Conservation (phyloP, 1,140 invertebrate species). For the Teleopsis dalmanni region DNA sequence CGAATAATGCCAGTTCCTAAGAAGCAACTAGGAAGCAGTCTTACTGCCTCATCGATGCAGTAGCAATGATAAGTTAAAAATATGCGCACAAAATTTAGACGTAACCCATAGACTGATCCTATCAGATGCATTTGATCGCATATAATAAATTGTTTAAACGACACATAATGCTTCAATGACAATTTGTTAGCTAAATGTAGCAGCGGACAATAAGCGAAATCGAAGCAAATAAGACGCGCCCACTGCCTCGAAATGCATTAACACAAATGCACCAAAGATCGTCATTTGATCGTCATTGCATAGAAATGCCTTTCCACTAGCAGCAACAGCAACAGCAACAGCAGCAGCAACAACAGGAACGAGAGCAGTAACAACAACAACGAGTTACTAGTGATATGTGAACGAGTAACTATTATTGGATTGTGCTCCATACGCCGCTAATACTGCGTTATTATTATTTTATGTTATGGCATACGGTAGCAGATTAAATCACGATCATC, state of each 20-base stretch:
- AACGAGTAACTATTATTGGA: neutral
- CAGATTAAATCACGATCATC: slow-evolving; percentile 37
- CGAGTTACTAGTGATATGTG: neutral
- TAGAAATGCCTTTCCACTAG: too few relatives aligned
- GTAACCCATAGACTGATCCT: slow-evolving; percentile 1
- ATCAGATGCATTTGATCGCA: slow-evolving; percentile 10
- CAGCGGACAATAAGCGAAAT: neutral
- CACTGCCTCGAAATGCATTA: neutral
- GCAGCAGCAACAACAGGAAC: slow-evolving; percentile 2
- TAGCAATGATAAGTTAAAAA: too few relatives aligned
- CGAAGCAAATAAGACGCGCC: neutral
- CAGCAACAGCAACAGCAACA: neutral
- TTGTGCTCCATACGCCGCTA: neutral
- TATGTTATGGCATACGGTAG: slow-evolving; percentile 11
- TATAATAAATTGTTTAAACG: slow-evolving; percentile 14
- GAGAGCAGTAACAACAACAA: neutral
- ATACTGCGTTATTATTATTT: neutral
- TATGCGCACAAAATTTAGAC: too few relatives aligned
- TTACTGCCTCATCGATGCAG: too few relatives aligned
- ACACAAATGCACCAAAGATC: neutral
- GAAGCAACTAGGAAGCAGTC: too few relatives aligned
- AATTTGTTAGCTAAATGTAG: slow-evolving; percentile 1
- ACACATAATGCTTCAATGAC: slow-evolving; percentile 12
- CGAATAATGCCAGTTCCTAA: too few relatives aligned
- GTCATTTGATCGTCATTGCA: neutral